These are phyloP conservation scores for Drosophila barbarae DNA, from an alignment of 2,888 invertebrate genomes.

Conservation along the genomic window DNA sequence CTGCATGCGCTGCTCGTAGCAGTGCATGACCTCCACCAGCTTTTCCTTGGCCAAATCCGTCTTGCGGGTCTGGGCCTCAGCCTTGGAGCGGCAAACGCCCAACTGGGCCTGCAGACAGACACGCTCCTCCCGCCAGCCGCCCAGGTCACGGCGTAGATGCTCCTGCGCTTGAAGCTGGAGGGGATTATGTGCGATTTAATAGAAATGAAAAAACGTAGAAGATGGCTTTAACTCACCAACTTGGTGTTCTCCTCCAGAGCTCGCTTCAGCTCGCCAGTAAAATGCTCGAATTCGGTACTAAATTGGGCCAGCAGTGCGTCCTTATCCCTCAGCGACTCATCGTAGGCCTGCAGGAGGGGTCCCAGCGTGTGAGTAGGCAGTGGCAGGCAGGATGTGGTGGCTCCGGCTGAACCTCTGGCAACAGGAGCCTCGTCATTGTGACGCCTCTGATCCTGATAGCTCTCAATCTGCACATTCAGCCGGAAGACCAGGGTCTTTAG, in stretches of 20 bases:
- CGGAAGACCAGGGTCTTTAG: constrained; percentile 89
- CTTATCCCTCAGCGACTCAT: constrained; percentile 88
- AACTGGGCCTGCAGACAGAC: constrained; percentile 78
- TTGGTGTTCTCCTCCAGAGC: constrained; percentile 85
- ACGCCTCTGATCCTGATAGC: constrained; percentile 85
- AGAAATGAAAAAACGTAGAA: too few species aligned
- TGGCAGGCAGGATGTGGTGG: constrained; percentile 19
- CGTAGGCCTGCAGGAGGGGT: constrained; percentile 88
- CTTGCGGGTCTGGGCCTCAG: constrained; percentile 81
- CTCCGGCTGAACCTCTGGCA: background rate
- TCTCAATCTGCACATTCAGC: constrained; percentile 87
- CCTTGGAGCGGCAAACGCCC: constrained; percentile 78
- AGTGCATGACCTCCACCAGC: constrained; percentile 86
- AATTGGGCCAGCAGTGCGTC: constrained; percentile 86
- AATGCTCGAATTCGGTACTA: constrained; percentile 85
- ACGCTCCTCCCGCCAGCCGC: constrained; percentile 79
- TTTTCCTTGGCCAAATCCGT: constrained; percentile 86
- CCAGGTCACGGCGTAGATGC: constrained; percentile 80
- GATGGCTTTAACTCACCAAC: constrained; percentile 12
- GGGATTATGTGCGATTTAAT: constrained; percentile 59
- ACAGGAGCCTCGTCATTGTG: constrained; percentile 47
- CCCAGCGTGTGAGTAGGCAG: constrained; percentile 79
- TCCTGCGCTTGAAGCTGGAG: constrained; percentile 81
- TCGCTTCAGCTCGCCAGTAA: constrained; percentile 86
- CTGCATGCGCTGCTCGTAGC: constrained; percentile 87